phyloP scores from a whole-genome alignment of 2,888 invertebrate species.

The Tipula vernalis region DNA sequence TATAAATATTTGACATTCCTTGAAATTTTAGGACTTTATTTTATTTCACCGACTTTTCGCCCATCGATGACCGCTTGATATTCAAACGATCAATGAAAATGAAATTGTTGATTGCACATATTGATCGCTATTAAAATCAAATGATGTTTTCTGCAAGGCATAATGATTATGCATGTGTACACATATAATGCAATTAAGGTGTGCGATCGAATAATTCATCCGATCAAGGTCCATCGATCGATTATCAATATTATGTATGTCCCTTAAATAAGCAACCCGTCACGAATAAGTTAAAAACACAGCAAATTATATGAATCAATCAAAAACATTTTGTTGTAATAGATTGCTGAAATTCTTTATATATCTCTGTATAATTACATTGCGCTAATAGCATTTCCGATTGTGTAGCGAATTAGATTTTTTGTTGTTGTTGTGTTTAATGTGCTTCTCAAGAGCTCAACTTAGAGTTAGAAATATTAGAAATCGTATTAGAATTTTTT shows the following conservation, averaged over 20 bases:
- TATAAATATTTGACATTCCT: too few species aligned
- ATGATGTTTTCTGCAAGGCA: too few species aligned
- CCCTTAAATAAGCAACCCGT: not conserved
- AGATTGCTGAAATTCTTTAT: not conserved
- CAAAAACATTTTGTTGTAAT: not conserved
- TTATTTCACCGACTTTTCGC: too few species aligned
- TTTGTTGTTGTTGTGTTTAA: not conserved
- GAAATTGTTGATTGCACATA: too few species aligned
- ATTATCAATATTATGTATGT: not conserved
- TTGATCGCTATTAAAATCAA: too few species aligned
- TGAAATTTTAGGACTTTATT: too few species aligned
- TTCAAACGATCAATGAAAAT: too few species aligned
- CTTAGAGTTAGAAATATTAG: not conserved
- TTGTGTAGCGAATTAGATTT: slow-evolving; percentile 4
- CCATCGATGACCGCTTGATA: too few species aligned
- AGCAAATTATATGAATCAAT: not conserved
- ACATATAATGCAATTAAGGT: not conserved
- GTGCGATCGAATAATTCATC: not conserved
- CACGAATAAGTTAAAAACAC: not conserved
- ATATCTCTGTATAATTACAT: not conserved
- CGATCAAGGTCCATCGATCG: not conserved
- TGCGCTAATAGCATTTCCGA: slow-evolving; percentile 4
- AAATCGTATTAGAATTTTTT: not conserved
- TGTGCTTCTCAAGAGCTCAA: not conserved
- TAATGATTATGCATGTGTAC: not conserved